phyloP scores from a whole-genome alignment of 2,797 vertebrate species.

The Rhinoraja longicauda region DNA sequence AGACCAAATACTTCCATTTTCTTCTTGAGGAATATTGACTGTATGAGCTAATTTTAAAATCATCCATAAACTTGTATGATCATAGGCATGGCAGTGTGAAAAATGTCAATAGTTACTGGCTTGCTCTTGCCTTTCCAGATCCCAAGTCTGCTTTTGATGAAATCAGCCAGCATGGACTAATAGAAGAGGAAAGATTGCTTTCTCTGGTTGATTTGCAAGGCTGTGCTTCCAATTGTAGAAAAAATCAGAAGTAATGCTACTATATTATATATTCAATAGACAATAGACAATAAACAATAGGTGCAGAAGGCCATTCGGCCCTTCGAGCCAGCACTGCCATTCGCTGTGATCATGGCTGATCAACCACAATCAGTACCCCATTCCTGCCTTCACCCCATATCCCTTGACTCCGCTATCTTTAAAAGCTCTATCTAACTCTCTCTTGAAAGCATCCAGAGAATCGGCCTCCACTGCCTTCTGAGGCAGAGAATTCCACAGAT shows the following conservation, averaged over 20 bases:
- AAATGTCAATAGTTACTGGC: slow-evolving; percentile 24
- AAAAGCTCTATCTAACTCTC: no score
- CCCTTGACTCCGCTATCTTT: no score
- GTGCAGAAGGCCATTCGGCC: no score
- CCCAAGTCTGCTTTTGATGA: background rate
- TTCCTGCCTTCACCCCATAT: no score
- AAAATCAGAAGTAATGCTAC: background rate
- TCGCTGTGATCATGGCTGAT: no score
- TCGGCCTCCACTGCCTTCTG: no score
- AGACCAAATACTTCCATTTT: background rate
- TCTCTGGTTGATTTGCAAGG: background rate
- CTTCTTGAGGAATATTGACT: background rate
- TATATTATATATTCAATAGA: background rate
- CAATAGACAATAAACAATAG: no score
- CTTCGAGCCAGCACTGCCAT: no score
- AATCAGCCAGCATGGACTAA: background rate
- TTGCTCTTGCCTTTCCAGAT: background rate
- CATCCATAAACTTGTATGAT: background rate
- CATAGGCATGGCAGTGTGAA: background rate
- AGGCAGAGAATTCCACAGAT: no score
- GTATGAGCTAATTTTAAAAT: background rate
- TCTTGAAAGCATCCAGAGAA: no score
- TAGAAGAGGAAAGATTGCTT: background rate
- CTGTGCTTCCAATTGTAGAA: background rate
- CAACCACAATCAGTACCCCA: no score